These are phyloP conservation scores for Myathropa florea DNA, from an alignment of 2,888 invertebrate genomes.

Conservation along the genomic window DNA sequence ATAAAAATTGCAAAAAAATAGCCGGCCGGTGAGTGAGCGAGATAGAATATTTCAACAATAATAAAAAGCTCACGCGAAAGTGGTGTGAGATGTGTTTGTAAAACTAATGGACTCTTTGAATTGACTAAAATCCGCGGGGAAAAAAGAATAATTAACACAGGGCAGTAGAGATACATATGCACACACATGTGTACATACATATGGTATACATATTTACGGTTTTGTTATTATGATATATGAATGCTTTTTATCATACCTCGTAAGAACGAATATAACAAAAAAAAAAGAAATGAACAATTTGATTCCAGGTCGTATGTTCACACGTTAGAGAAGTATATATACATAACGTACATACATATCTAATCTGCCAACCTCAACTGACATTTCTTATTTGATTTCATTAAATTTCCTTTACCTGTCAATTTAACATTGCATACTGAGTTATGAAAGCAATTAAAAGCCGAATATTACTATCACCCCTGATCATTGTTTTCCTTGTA, in stretches of 20 bases:
- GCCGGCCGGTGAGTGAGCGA: constrained; percentile 10
- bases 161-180: not conserved
- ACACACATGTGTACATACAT: not conserved
- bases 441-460: no score
- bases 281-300: no score
- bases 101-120: not conserved
- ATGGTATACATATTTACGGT: no score
- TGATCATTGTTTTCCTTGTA: no score
- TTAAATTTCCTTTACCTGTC: not conserved
- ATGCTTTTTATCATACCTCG: not conserved
- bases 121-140: not conserved
- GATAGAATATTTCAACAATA: not conserved
- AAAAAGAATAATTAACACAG: not conserved
- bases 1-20: not conserved
- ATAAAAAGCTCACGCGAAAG: not conserved
- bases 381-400: not conserved
- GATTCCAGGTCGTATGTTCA: no score
- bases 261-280: no score
- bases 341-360: not conserved
- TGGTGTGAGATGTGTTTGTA: not conserved
- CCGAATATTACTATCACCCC: no score
- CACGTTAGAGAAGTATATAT: no score
- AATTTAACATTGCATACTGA: not conserved
- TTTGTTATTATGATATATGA: no score
- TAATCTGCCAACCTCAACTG: not conserved